Conservation (phyloP, 1,140 invertebrate genomes). For the Danaus melanippus region DNA sequence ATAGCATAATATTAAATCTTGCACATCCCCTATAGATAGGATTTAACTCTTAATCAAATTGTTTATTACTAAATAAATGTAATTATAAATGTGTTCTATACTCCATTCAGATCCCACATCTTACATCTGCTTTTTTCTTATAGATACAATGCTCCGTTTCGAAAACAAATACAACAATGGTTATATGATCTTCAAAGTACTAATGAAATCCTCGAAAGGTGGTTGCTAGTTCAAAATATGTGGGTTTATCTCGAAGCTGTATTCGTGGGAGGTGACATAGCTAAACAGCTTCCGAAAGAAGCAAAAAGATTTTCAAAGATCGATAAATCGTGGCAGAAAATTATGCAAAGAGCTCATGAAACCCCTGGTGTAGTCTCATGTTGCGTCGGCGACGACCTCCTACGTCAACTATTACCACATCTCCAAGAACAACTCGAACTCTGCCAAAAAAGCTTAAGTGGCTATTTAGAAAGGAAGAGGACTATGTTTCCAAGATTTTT, state of each 20-base stretch:
- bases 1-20: no score
- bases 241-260: slow-evolving; percentile 99
- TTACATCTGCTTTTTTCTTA: slow-evolving; percentile 19
- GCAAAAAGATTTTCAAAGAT: slow-evolving; percentile 96
- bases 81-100: no score
- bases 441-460: slow-evolving; percentile 97
- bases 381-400: slow-evolving; percentile 94
- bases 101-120: background rate
- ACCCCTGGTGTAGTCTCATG: slow-evolving; percentile 95
- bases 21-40: no score
- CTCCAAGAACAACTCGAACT: slow-evolving; percentile 97
- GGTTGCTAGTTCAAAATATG: slow-evolving; percentile 97
- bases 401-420: slow-evolving; percentile 93
- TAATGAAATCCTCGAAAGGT: slow-evolving; percentile 96
- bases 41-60: no score
- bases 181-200: slow-evolving; percentile 95
- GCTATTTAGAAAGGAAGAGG: slow-evolving; percentile 96
- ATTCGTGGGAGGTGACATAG: slow-evolving; percentile 98
- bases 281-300: slow-evolving; percentile 96
- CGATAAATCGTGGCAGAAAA: slow-evolving; percentile 98
- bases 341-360: slow-evolving; percentile 95
- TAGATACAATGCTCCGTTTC: slow-evolving; percentile 96
- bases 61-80: no score
- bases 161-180: slow-evolving; percentile 97
- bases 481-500: slow-evolving; percentile 98